Percentiles rank a stretch among this genome's conserved stretches.
These are phyloP conservation scores for Allolobophora icterica DNA, from an alignment of 2,888 invertebrate species.

Conservation along the genomic window DNA sequence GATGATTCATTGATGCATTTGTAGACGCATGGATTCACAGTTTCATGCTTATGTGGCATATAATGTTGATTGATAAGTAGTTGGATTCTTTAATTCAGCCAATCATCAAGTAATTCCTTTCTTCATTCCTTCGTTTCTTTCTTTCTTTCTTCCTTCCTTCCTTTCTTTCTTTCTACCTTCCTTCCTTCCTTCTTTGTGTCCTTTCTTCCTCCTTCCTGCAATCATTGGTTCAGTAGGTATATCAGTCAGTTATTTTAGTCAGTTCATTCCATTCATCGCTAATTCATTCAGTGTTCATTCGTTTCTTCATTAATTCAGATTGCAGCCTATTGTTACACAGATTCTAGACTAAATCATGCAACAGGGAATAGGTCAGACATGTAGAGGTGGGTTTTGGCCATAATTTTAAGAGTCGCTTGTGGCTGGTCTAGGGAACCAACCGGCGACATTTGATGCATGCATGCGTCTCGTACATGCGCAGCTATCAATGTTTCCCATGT, in stretches of 20 bases:
- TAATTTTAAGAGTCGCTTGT: too few species aligned
- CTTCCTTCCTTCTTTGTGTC: too few species aligned
- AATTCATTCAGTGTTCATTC: not conserved
- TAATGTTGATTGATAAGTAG: too few species aligned
- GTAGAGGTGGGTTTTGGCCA: not conserved
- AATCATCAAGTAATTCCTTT: not conserved
- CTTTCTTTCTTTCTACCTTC: too few species aligned
- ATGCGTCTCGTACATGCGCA: not conserved
- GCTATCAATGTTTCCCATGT: not conserved
- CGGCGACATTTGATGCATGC: not conserved
- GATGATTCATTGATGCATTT: not conserved
- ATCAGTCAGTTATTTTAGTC: not conserved
- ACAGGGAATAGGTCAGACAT: not conserved
- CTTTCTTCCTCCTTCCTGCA: too few species aligned
- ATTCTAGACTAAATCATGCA: not conserved
- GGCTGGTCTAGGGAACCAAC: not conserved
- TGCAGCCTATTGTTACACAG: not conserved
- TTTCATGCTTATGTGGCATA: not conserved
- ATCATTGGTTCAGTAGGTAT: not conserved
- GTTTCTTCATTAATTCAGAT: not conserved
- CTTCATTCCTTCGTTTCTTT: too few species aligned
- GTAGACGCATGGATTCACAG: not conserved
- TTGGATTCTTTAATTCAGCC: not conserved
- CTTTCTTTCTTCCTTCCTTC: too few species aligned
- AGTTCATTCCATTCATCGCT: not conserved